A percentile compares a stretch with the other conserved stretches of the same genome.
Evolutionary conservation across 2,797 vertebrate species (phyloP).

Genomic region (Gymnoscopelus microlampas): DNA sequence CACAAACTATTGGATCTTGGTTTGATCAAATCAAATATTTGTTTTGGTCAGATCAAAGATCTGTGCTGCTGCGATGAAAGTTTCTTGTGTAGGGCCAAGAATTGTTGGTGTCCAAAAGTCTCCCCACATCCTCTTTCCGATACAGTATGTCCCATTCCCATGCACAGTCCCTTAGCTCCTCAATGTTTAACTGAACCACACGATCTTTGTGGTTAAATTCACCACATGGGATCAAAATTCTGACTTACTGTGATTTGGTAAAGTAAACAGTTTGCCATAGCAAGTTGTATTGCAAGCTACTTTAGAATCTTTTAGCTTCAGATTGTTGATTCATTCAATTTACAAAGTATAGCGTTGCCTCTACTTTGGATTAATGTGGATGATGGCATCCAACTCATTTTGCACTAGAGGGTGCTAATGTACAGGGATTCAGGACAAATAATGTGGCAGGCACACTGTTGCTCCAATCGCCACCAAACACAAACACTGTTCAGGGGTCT

Average conservation of each 20-base stretch:
- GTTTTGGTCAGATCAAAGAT: slow-evolving; percentile 51
- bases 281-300: neutral
- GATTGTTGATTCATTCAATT: slow-evolving; percentile 17
- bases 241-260: neutral
- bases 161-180: slow-evolving; percentile 20
- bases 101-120: slow-evolving; percentile 35
- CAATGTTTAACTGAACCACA: neutral
- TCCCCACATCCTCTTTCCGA: slow-evolving; percentile 65
- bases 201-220: slow-evolving; percentile 41
- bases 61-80: neutral
- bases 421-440: too few species aligned
- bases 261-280: neutral
- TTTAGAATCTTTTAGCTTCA: slow-evolving; percentile 2
- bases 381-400: too few species aligned
- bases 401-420: too few species aligned
- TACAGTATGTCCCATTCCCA: slow-evolving; percentile 48
- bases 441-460: too few species aligned
- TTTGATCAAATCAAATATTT: slow-evolving; percentile 23
- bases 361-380: too few species aligned
- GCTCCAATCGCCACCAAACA: too few species aligned
- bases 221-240: slow-evolving; percentile 20
- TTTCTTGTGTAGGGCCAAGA: slow-evolving; percentile 39
- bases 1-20: slow-evolving; percentile 27
- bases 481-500: too few species aligned
- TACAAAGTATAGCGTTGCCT: neutral